These are phyloP conservation scores for Sebastiscus albofasciatus DNA, from an alignment of 2,797 vertebrate species.

Conservation along the genomic window DNA sequence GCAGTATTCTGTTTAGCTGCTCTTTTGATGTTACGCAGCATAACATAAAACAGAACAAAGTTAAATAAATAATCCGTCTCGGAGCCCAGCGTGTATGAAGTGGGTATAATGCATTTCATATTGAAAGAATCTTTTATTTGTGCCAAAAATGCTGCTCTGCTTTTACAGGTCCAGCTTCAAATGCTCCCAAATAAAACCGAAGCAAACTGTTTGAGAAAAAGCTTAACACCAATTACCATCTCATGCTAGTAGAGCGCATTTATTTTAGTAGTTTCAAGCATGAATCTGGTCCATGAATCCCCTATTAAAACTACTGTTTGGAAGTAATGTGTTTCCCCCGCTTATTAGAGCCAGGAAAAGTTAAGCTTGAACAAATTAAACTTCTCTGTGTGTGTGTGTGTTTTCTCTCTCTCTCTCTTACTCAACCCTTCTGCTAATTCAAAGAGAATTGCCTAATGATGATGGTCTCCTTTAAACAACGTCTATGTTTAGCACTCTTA, in stretches of 20 bases:
- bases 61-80: constrained; percentile 41
- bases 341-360: constrained; percentile 1
- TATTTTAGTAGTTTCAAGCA: not conserved
- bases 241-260: not conserved
- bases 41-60: constrained; percentile 15
- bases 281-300: not conserved
- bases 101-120: not conserved
- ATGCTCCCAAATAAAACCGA: not conserved
- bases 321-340: not conserved
- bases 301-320: not conserved
- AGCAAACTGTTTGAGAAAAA: constrained; percentile 2
- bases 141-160: not conserved
- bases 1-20: constrained; percentile 18
- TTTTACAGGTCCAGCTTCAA: not conserved
- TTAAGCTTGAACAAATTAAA: constrained; percentile 15
- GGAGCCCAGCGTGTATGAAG: not conserved
- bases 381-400: not conserved
- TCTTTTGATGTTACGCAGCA: constrained; percentile 26
- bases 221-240: not conserved
- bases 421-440: constrained; percentile 31
- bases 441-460: constrained; percentile 47
- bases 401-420: not conserved
- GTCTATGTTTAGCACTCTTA: constrained; percentile 29
- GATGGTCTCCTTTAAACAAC: constrained; percentile 27
- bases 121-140: not conserved